Evolutionary conservation across 2,797 vertebrate genomes (phyloP), one percentile per base, ranked within the genome.

Genomic region (Margarornis squamiger): DNA sequence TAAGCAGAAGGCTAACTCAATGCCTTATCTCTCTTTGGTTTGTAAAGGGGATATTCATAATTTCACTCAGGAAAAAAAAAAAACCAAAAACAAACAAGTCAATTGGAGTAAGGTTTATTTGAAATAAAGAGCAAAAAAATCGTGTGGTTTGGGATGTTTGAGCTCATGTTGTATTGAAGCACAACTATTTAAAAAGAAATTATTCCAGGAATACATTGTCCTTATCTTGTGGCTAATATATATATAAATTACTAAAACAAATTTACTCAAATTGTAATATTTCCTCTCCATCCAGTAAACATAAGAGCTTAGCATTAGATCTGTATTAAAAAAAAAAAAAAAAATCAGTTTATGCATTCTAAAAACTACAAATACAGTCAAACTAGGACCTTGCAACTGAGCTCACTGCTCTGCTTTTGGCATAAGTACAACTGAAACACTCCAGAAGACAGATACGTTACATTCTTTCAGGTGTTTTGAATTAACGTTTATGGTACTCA

Each of bases 381-480:
- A 75, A 66, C 26, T 46, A 74, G 52, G 79, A 24, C 32, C 48
- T 84, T 92, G 78, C 34, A 92, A 55, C 17, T 4, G 8, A 87
- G 34, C 74, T 57, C 1, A 1, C 66, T 89, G 26, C 62, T 82
- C 86, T 94, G 36, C 38, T 48, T 90, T 95, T 94, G 90, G 74
- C 92, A 93, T 24, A 45, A 76, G 36, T 8, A 77, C 30, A 93
- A 62, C 24, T 68, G 21, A 86, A 94, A 82, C 88, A 95, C 29
- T 81, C 63, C 55, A 84, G 66, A 90, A 92, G 67, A 82, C 65
- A 71, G 51, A 80, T 73, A 70, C 23, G 10, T 52, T 70, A 72
- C 83, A 76, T 66, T 78, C 81, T 86, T 95, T 84, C 90, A 95
- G 61, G 51, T 92, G 83, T 79, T 95, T 96, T 74, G 43, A 92